These are phyloP conservation scores for Onychostoma macrolepis DNA, from an alignment of 2,113 vertebrate species.

Conservation along the genomic window DNA sequence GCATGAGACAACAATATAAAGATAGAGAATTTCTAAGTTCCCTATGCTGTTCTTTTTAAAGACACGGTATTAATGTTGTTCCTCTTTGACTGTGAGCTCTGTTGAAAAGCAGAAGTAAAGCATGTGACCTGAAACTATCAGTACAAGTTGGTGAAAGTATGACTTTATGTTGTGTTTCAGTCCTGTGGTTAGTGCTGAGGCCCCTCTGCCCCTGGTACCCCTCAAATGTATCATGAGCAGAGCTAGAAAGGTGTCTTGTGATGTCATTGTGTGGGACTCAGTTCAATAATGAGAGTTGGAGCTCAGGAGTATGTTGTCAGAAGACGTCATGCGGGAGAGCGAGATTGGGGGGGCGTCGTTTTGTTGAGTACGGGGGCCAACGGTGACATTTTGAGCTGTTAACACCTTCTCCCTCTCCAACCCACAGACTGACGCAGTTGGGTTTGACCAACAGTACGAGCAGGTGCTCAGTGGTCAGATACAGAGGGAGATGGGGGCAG, in stretches of 20 bases:
- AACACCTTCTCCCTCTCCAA: constrained; percentile 9
- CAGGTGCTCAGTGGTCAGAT: neutral
- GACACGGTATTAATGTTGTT: constrained; percentile 23
- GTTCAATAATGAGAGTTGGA: constrained; percentile 5
- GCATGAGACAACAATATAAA: neutral
- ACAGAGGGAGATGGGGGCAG: neutral
- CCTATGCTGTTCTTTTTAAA: constrained; percentile 17
- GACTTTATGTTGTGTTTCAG: constrained; percentile 10
- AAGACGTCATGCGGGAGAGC: constrained; percentile 44
- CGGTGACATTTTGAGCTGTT: constrained; percentile 50
- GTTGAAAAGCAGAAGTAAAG: constrained; percentile 59
- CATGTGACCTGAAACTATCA: constrained; percentile 45
- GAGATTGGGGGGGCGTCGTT: constrained; percentile 37
- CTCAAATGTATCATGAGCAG: constrained; percentile 22
- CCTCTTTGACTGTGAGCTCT: constrained; percentile 23
- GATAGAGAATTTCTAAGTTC: neutral
- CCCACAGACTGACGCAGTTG: constrained; percentile 31
- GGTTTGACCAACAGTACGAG: constrained; percentile 42
- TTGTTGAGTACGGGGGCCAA: neutral
- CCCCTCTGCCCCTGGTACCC: neutral
- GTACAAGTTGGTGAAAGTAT: constrained; percentile 6
- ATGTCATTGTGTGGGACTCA: constrained; percentile 59
- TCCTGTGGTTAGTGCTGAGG: constrained; percentile 18
- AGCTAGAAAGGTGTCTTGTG: constrained; percentile 56
- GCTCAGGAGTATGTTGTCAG: neutral